These are phyloP conservation scores for Galeopsomyia nigrocyanea DNA, from an alignment of 2,888 invertebrate species.

Conservation along the genomic window DNA sequence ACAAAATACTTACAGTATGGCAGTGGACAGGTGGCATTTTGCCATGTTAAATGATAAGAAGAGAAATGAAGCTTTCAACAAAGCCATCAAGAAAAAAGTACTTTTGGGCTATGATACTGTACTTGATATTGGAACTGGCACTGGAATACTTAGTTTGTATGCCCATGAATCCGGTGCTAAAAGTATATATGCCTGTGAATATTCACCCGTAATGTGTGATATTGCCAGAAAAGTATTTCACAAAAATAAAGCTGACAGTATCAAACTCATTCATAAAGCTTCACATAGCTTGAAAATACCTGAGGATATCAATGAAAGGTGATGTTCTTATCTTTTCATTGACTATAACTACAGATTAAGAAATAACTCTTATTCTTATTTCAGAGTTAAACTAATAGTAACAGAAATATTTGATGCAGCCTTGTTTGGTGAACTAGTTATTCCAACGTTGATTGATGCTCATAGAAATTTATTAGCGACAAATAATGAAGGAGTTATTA, in stretches of 20 bases:
- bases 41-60: constrained; percentile 83
- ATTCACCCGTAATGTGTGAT: constrained; percentile 74
- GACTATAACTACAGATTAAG: neutral
- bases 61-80: constrained; percentile 77
- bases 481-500: constrained; percentile 69
- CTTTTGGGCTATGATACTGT: constrained; percentile 71
- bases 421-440: constrained; percentile 81
- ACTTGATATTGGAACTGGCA: constrained; percentile 84
- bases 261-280: constrained; percentile 73
- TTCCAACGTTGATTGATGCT: constrained; percentile 79
- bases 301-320: constrained; percentile 71
- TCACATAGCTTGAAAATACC: constrained; percentile 74
- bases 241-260: constrained; percentile 70
- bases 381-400: constrained; percentile 74
- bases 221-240: constrained; percentile 74
- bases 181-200: constrained; percentile 78
- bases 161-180: constrained; percentile 73
- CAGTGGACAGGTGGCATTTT: constrained; percentile 86
- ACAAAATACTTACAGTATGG: constrained; percentile 77
- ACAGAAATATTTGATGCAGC: constrained; percentile 87
- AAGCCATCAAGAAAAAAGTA: constrained; percentile 75
- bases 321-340: constrained; percentile 42
- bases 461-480: constrained; percentile 74
- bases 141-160: constrained; percentile 81
- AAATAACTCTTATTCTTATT: constrained; percentile 18